Evolutionary conservation across 2,888 invertebrate genomes (phyloP).

Genomic region (Leptopilina myrica): DNA sequence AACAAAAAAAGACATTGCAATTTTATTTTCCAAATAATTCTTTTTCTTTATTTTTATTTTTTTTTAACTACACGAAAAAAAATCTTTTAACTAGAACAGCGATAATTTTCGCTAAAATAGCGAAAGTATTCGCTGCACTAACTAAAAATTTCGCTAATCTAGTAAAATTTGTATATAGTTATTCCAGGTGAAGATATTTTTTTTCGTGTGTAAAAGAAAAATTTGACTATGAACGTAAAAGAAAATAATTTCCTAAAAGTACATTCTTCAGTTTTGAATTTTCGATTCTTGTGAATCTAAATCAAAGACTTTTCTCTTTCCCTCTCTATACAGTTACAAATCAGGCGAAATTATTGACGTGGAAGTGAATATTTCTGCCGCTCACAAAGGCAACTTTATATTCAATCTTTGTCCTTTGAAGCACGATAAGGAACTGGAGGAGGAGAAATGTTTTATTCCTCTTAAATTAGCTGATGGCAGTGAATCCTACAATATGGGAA

Average conservation of each 20-base stretch:
- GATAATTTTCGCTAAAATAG: too few species aligned
- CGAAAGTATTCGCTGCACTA: too few species aligned
- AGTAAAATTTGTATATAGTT: too few species aligned
- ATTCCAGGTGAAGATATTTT: too few species aligned
- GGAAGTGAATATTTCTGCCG: slow-evolving; percentile 11
- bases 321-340: background rate
- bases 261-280: background rate
- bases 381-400: slow-evolving; percentile 6
- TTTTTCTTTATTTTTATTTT: background rate
- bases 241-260: background rate
- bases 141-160: too few species aligned
- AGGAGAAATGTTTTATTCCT: background rate
- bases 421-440: background rate
- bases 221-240: background rate
- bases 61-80: too few species aligned
- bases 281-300: background rate
- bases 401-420: slow-evolving; percentile 11
- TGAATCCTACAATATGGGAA: background rate
- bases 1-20: background rate
- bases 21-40: background rate
- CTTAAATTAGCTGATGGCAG: background rate
- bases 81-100: too few species aligned
- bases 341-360: slow-evolving; percentile 1
- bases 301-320: background rate
- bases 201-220: too few species aligned